These are phyloP conservation scores for Eulemur rubriventer DNA, from an alignment of 2,797 vertebrate genomes.

Conservation along the genomic window DNA sequence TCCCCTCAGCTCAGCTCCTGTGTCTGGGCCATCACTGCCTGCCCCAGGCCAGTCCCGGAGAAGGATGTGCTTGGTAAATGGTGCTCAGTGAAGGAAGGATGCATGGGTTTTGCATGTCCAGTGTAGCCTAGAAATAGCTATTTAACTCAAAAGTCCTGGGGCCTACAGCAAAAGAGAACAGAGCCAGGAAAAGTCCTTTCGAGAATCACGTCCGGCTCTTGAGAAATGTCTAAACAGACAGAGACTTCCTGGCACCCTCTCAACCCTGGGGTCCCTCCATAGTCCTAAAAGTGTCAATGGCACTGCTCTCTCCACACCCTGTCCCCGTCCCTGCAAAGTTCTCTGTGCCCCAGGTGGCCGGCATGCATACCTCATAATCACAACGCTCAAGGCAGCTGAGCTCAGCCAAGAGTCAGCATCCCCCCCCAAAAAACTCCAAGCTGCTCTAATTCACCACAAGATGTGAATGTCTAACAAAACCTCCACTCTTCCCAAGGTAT, in stretches of 20 bases:
- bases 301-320: background rate
- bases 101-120: too few relatives aligned
- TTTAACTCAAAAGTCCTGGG: background rate
- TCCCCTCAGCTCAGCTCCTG: background rate
- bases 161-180: background rate
- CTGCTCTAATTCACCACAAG: background rate
- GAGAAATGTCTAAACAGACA: background rate
- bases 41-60: background rate
- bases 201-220: background rate
- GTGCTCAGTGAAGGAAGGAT: background rate
- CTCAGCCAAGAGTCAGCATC: background rate
- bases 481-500: background rate
- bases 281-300: background rate
- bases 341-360: background rate
- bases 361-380: background rate
- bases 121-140: background rate
- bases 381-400: background rate
- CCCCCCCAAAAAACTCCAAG: too few relatives aligned
- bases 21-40: background rate
- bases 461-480: slow-evolving; percentile 26
- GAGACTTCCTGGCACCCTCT: background rate
- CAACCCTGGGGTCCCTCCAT: background rate
- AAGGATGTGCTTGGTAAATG: background rate
- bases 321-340: background rate
- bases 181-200: background rate